A percentile compares a stretch with the other conserved stretches of the same genome.
Conservation (phyloP, 1,140 invertebrate genomes). For the Linepithema humile region DNA sequence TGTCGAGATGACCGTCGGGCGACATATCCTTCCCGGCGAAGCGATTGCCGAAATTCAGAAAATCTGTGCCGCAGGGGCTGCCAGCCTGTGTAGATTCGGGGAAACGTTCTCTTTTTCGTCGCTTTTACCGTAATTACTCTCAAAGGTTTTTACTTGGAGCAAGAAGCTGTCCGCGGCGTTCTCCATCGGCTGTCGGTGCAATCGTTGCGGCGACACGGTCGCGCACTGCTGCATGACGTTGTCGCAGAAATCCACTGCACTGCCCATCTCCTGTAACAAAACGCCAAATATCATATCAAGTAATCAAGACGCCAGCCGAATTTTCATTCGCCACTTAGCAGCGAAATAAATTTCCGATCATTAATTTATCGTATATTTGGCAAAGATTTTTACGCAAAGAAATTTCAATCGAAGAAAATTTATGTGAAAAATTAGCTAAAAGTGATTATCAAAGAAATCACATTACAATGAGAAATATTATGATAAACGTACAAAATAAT, state of each 20-base stretch:
- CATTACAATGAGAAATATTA: too few species aligned
- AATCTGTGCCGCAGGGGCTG: constrained; percentile 72
- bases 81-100: constrained; percentile 64
- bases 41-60: constrained; percentile 74
- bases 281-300: background rate
- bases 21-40: constrained; percentile 57
- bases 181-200: constrained; percentile 59
- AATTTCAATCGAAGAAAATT: too few species aligned
- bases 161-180: constrained; percentile 68
- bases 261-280: constrained; percentile 50
- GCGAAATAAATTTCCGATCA: too few species aligned
- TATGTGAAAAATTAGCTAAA: too few species aligned
- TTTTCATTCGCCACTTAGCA: background rate
- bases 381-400: too few species aligned
- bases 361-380: too few species aligned
- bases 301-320: background rate
- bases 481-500: too few species aligned
- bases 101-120: constrained; percentile 62
- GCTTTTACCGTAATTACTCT: constrained; percentile 32
- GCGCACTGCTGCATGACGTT: constrained; percentile 25
- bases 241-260: constrained; percentile 28
- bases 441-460: too few species aligned
- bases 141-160: constrained; percentile 73
- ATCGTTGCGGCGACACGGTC: constrained; percentile 48
- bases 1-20: constrained; percentile 62